Percentiles rank a stretch among this genome's conserved stretches.
Evolutionary conservation across 1,140 invertebrate genomes (phyloP).

Genomic region (Hestina assimilis): DNA sequence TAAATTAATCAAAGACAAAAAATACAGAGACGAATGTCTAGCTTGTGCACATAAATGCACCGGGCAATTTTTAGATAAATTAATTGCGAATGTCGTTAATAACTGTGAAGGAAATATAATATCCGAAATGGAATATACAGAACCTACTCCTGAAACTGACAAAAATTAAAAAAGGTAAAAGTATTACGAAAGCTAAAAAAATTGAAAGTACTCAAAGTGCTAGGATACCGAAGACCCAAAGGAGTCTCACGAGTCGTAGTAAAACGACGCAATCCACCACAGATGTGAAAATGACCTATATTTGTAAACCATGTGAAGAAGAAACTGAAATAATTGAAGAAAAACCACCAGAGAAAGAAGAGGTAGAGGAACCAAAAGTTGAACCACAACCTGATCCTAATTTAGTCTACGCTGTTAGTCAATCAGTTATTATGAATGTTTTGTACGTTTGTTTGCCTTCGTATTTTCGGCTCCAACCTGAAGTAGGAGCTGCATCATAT

Average conservation of each 20-base stretch:
- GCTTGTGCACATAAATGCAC: constrained; percentile 56
- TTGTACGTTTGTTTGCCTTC: constrained; percentile 64
- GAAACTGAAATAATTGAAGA: constrained; percentile 37
- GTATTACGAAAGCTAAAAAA: constrained; percentile 41
- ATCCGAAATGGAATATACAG: constrained; percentile 49
- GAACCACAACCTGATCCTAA: constrained; percentile 47
- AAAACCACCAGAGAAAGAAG: constrained; percentile 41
- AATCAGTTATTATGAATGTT: constrained; percentile 63
- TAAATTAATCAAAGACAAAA: constrained; percentile 60
- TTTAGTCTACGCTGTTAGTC: constrained; percentile 53
- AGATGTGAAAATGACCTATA: constrained; percentile 49
- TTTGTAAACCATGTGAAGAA: constrained; percentile 55
- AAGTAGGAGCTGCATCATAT: constrained; percentile 45
- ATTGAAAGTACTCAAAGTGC: constrained; percentile 43
- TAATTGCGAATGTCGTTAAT: constrained; percentile 55
- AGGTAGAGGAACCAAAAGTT: constrained; percentile 45
- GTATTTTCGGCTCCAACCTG: constrained; percentile 54
- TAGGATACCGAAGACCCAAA: constrained; percentile 42
- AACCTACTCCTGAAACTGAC: constrained; percentile 37
- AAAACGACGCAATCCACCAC: constrained; percentile 41
- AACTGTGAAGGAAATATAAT: constrained; percentile 57
- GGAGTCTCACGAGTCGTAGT: constrained; percentile 34
- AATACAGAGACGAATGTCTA: constrained; percentile 56
- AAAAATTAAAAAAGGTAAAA: constrained; percentile 55
- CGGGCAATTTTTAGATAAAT: constrained; percentile 46